Percentiles rank a stretch among this genome's conserved stretches.
phyloP scores from a whole-genome alignment of 1,140 invertebrate species.

The Ceratosolen solmsi region DNA sequence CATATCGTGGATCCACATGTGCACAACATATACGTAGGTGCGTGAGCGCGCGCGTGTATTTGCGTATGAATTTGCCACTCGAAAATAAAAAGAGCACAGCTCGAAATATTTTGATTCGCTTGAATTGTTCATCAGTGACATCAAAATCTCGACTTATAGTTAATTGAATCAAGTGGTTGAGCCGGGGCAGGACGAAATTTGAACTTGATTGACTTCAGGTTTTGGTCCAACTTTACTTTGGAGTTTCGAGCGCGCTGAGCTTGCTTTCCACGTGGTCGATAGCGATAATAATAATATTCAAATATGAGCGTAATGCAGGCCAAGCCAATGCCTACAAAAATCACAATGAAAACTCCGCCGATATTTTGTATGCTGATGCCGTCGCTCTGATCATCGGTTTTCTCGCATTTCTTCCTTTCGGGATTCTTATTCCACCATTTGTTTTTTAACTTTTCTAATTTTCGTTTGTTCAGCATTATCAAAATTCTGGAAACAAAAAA shows the following conservation, averaged over 20 bases:
- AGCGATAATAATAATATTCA: conserved; percentile 96
- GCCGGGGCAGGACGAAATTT: conserved; percentile 62
- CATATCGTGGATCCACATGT: too few relatives aligned
- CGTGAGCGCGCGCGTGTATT: too few relatives aligned
- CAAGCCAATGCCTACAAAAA: conserved; percentile 93
- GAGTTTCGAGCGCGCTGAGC: neutral
- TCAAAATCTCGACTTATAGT: conserved; percentile 31
- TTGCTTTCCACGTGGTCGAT: conserved; percentile 67
- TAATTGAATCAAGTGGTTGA: conserved; percentile 36
- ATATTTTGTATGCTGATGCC: conserved; percentile 98
- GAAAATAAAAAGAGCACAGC: neutral
- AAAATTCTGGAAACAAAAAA: conserved; percentile 82
- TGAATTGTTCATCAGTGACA: neutral
- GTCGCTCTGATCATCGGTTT: conserved; percentile 92
- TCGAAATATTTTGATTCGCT: neutral
- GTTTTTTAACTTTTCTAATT: conserved; percentile 94
- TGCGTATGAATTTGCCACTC: too few relatives aligned
- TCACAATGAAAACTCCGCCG: conserved; percentile 97
- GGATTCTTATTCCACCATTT: conserved; percentile 96
- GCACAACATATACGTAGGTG: too few relatives aligned
- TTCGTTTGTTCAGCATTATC: conserved; percentile 91
- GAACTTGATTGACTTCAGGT: conserved; percentile 59
- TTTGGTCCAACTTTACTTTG: conserved; percentile 51
- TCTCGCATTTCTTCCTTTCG: conserved; percentile 85
- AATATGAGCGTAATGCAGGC: conserved; percentile 93